Evolutionary conservation across 2,797 vertebrate genomes (phyloP).

Genomic region (Anguilla obscura): DNA sequence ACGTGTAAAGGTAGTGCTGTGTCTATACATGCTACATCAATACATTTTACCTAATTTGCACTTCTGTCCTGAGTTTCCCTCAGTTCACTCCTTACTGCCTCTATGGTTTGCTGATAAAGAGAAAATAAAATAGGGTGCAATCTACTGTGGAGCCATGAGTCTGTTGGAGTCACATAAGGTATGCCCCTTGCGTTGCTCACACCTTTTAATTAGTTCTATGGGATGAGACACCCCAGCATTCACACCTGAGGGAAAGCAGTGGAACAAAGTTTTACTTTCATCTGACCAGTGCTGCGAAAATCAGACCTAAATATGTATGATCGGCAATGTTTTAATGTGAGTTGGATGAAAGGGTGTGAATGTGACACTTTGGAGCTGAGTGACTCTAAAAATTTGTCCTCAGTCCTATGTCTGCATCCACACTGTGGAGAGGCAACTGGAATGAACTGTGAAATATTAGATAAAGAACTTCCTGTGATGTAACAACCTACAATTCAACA

Average conservation of each 20-base stretch:
- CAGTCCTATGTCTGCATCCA: neutral
- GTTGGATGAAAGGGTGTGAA: neutral
- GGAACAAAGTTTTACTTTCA: neutral
- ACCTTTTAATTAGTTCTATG: conserved; percentile 1
- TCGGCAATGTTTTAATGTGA: conserved; percentile 13
- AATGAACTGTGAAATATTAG: neutral
- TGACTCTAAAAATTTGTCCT: neutral
- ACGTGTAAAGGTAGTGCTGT: neutral
- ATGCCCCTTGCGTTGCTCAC: neutral
- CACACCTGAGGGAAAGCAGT: neutral
- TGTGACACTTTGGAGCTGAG: neutral
- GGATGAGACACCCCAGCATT: neutral
- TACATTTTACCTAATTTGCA: neutral
- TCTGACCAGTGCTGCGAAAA: neutral
- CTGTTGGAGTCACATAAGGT: neutral
- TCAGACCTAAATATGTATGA: neutral
- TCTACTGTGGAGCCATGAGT: neutral
- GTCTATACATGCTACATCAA: neutral
- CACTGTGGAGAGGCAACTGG: neutral
- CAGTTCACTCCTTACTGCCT: neutral
- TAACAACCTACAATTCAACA: neutral
- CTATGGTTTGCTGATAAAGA: neutral
- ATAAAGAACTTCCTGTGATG: neutral
- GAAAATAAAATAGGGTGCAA: neutral
- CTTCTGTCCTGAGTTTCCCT: neutral